phyloP scores from a whole-genome alignment of 2,113 vertebrate genomes.

The Antechinus stuartii region DNA sequence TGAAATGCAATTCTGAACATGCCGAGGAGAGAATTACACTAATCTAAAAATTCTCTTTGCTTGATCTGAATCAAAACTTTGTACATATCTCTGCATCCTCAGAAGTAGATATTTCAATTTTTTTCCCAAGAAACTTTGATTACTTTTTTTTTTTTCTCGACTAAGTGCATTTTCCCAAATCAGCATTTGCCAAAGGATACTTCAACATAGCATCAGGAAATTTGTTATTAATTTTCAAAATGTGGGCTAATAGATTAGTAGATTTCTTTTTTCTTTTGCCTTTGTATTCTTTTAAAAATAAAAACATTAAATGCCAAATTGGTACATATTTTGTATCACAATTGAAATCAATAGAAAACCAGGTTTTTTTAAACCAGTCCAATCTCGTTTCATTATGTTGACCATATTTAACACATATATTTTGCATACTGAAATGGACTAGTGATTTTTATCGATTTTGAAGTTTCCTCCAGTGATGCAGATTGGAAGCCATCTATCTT shows the following conservation, averaged over 20 bases:
- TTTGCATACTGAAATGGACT: not conserved
- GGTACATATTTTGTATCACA: not conserved
- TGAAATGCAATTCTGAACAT: slow-evolving; percentile 57
- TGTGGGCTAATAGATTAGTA: not conserved
- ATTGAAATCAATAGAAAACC: not conserved
- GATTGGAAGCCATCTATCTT: not conserved
- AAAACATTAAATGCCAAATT: not conserved
- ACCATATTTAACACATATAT: not conserved
- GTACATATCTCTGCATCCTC: slow-evolving; percentile 37
- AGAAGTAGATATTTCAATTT: slow-evolving; percentile 46
- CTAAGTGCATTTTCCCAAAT: not conserved
- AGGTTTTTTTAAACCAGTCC: not conserved
- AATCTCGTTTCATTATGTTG: not conserved
- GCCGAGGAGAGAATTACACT: slow-evolving; percentile 48
- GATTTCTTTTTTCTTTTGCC: not conserved
- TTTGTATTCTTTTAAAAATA: slow-evolving; percentile 42
- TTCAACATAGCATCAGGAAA: slow-evolving; percentile 18
- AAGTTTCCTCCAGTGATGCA: not conserved
- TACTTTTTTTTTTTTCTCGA: slow-evolving; percentile 38
- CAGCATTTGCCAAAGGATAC: slow-evolving; percentile 19
- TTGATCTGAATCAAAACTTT: slow-evolving; percentile 51
- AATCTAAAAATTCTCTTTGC: slow-evolving; percentile 43
- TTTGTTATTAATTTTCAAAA: not conserved
- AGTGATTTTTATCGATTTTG: not conserved
- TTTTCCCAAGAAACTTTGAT: slow-evolving; percentile 44